A percentile compares a stretch with the other conserved stretches of the same genome.
Evolutionary conservation across 2,888 invertebrate species (phyloP).

Genomic region (Mythimna pallens): DNA sequence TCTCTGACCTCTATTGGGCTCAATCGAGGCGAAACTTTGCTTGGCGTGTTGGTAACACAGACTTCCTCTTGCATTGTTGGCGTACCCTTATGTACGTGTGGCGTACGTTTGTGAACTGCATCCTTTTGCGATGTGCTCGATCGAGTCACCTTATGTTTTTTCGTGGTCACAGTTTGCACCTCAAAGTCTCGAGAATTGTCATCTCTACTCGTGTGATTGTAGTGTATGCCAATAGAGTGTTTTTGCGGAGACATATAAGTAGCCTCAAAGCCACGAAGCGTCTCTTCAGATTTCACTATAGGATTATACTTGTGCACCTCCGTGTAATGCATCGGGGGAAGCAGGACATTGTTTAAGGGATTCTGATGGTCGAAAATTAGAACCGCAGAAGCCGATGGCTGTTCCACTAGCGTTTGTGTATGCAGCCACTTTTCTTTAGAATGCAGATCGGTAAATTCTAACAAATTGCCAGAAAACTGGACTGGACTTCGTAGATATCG

Average conservation of each 20-base stretch:
- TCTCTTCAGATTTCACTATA: constrained; percentile 41
- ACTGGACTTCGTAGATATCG: constrained; percentile 33
- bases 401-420: not conserved
- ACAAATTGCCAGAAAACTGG: constrained; percentile 36
- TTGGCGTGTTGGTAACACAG: not conserved
- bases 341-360: constrained; percentile 82
- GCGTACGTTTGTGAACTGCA: not conserved
- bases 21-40: not conserved
- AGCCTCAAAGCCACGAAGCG: constrained; percentile 22
- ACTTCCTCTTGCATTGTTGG: no score
- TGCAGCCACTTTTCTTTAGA: not conserved
- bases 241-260: not conserved
- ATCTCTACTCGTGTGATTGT: constrained; percentile 1
- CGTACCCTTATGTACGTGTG: no score
- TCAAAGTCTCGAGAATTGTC: constrained; percentile 35
- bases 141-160: constrained; percentile 35
- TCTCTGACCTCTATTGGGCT: not conserved
- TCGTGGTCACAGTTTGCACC: constrained; percentile 43
- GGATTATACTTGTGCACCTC: constrained; percentile 78
- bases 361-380: constrained; percentile 81
- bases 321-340: constrained; percentile 65
- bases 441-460: constrained; percentile 31
- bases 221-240: not conserved
- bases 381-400: constrained; percentile 33
- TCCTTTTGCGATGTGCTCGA: not conserved